A percentile compares a stretch with the other conserved stretches of the same genome.
Conservation (phyloP, 2,888 invertebrate species). For the Drosophila niveifrons region DNA sequence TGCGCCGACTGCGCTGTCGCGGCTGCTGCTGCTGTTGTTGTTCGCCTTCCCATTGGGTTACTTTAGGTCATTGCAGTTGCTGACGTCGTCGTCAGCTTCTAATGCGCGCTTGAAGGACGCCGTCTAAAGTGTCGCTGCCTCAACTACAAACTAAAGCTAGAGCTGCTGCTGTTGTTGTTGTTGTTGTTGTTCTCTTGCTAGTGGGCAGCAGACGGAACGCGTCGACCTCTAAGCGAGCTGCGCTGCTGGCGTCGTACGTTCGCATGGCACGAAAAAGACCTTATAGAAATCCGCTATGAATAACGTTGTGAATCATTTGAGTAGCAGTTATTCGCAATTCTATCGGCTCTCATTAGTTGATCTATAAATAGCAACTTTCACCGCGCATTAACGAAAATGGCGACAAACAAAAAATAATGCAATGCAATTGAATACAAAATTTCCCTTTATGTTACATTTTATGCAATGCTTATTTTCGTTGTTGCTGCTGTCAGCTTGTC, state of each 20-base stretch:
- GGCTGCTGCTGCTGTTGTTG: constrained; percentile 37
- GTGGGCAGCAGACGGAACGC: constrained; percentile 45
- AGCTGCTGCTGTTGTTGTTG: constrained; percentile 19
- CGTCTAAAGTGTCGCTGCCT: constrained; percentile 52
- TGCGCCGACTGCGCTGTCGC: constrained; percentile 6
- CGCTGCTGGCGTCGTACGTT: constrained; percentile 58
- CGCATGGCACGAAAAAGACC: constrained; percentile 28
- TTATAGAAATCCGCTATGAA: constrained; percentile 24
- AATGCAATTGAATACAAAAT: constrained; percentile 41
- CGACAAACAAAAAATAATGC: constrained; percentile 18
- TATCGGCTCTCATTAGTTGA: constrained; percentile 28
- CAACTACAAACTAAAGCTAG: constrained; percentile 25
- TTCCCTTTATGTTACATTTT: constrained; percentile 56
- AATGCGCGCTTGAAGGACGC: constrained; percentile 79
- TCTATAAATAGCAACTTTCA: constrained; percentile 53
- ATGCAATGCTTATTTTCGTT: constrained; percentile 45
- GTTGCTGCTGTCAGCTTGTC: constrained; percentile 67
- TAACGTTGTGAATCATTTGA: constrained; percentile 28
- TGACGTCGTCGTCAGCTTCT: constrained; percentile 60
- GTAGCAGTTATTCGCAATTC: constrained; percentile 25
- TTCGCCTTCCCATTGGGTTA: constrained; percentile 73
- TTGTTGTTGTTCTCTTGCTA: constrained; percentile 32
- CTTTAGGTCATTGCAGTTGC: constrained; percentile 80
- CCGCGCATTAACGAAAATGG: constrained; percentile 37
- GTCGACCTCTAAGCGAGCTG: constrained; percentile 69